Evolutionary conservation across 2,888 invertebrate species (phyloP), one percentile per base, ranked within the genome.

Genomic region (Kryphioiulus occultus): DNA sequence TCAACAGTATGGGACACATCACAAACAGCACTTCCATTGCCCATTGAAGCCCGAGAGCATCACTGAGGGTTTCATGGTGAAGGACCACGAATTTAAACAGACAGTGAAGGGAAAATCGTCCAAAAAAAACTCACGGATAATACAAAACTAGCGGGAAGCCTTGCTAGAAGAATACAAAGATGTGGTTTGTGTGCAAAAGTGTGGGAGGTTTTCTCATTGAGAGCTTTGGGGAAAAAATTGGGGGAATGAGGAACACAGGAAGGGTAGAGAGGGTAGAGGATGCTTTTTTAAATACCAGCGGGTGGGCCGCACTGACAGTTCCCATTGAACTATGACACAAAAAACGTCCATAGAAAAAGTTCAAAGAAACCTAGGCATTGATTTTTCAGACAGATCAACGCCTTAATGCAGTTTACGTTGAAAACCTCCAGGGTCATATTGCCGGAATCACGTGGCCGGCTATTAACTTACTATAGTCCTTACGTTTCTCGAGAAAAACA

Each of bases 131-230:
- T 35, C 26, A 78, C 59, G 78, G 26, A 78, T 78, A 78, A 78
- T 78, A 78, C 26, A 15, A 78, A 78, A 30, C 78, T 30, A 32
- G 78, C 30, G 78, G 78, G 78, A 78, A 78, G 30, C 3, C 78
- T 30, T 17, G 30, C 9, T 15, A 17, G 78, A 30, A 78, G 78
- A 78, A 78, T 78, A 78, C 78, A 78, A 78, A 78, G 78, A 78
- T 30, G 78, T 78, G 26, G 78, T 78, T 78, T 78, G 78, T 78
- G 78, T 78, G 78, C 78, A 78, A 32, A 78, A 78, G 78, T 78
- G 78, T 78, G 78, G 78, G 78, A 78, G 78, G 78, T 78, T 78
- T 78, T 78, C 78, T 78, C 78, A 78, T 78, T 78, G 78, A 78
- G 78, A 32, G 78, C 78, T 78, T 78, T 78, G 78, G 78, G 26